Conservation (phyloP, 2,888 invertebrate genomes). For the Antitype chi region DNA sequence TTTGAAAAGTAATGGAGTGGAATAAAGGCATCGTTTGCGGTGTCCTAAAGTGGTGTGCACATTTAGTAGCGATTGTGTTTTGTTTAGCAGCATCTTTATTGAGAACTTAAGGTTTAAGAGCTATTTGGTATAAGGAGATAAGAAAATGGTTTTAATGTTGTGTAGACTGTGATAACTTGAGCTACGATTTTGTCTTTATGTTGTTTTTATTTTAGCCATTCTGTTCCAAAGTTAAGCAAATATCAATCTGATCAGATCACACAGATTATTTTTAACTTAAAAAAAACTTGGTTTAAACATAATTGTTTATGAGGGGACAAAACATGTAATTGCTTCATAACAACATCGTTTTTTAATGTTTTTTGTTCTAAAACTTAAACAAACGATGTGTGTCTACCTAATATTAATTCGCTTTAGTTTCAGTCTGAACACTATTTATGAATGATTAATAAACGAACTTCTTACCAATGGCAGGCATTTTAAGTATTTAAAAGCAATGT, state of each 20-base stretch:
- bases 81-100: not conserved
- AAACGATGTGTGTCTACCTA: not conserved
- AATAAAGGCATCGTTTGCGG: conserved; percentile 66
- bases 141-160: not conserved
- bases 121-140: not conserved
- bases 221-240: not conserved
- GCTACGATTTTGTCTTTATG: not conserved
- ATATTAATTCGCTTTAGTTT: not conserved
- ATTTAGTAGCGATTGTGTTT: conserved; percentile 25
- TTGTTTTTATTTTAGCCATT: not conserved
- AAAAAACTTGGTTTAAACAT: too few species aligned
- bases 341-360: not conserved
- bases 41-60: conserved; percentile 42
- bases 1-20: conserved; percentile 72
- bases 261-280: too few species aligned
- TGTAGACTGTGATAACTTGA: not conserved
- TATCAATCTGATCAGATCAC: not conserved
- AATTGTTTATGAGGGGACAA: not conserved
- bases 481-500: not conserved
- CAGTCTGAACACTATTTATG: not conserved
- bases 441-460: not conserved
- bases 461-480: not conserved
- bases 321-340: not conserved
- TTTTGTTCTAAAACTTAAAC: too few species aligned
- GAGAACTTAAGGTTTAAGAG: not conserved